These are phyloP conservation scores for Panagrolaimus sp. DNA, from an alignment of 1,140 invertebrate genomes.

Conservation along the genomic window DNA sequence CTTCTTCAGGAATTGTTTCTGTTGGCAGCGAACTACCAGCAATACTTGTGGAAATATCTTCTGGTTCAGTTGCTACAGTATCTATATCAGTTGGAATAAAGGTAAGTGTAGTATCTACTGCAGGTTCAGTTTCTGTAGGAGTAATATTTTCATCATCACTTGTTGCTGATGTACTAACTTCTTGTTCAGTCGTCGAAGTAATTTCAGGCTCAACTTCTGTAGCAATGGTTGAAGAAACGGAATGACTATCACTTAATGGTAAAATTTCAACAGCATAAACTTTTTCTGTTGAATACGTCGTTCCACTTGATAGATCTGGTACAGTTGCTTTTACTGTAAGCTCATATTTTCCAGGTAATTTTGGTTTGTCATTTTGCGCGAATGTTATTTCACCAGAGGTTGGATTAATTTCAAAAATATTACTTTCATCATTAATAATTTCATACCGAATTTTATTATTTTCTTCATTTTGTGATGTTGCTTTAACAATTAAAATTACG, in stretches of 20 bases:
- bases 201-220: too few species aligned
- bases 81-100: background rate
- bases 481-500: slow-evolving; percentile 4
- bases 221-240: too few species aligned
- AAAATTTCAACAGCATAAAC: too few species aligned
- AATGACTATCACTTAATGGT: too few species aligned
- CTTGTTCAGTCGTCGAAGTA: too few species aligned
- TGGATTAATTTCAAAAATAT: background rate
- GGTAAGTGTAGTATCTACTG: too few species aligned
- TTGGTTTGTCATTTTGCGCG: background rate
- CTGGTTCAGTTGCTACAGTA: too few species aligned
- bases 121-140: background rate
- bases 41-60: background rate
- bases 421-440: background rate
- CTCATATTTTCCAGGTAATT: background rate
- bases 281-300: too few species aligned
- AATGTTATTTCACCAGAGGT: background rate
- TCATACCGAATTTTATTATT: background rate
- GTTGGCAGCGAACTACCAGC: background rate
- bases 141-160: background rate
- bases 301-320: background rate
- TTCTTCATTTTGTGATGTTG: background rate
- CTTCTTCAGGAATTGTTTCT: background rate
- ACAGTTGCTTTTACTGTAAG: background rate
- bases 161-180: too few species aligned